These are phyloP conservation scores for Crotalus helleri DNA, from an alignment of 2,113 vertebrate species.

Conservation along the genomic window DNA sequence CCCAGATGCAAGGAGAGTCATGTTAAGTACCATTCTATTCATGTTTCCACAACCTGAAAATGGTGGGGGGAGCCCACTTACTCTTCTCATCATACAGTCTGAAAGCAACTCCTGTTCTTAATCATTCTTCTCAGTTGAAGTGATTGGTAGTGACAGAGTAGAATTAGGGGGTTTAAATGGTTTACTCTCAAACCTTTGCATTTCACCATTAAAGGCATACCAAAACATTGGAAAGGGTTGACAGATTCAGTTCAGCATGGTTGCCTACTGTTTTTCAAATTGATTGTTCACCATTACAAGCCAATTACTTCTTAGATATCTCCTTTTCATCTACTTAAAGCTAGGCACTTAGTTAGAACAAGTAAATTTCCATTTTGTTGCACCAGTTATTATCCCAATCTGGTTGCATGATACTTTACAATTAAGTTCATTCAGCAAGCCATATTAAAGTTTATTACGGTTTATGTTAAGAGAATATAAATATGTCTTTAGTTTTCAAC, in stretches of 20 bases:
- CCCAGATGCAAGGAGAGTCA: not conserved
- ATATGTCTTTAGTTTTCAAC: not conserved
- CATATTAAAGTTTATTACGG: not conserved
- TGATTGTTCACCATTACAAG: not conserved
- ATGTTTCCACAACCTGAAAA: not conserved
- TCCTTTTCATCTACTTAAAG: not conserved
- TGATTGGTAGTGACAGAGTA: not conserved
- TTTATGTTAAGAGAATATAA: not conserved
- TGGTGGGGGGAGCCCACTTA: not conserved
- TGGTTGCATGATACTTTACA: not conserved
- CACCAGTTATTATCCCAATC: not conserved
- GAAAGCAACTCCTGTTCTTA: not conserved
- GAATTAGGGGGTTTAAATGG: not conserved
- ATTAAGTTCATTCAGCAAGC: not conserved
- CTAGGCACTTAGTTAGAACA: not conserved
- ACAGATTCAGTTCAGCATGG: conserved; percentile 6
- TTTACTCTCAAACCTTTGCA: not conserved
- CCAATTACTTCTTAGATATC: not conserved
- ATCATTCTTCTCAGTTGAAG: not conserved
- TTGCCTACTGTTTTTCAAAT: conserved; percentile 13
- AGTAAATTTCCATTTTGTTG: not conserved
- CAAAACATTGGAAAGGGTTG: not conserved
- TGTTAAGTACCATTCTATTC: not conserved
- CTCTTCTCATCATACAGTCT: not conserved
- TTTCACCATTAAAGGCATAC: conserved; percentile 20